Evolutionary conservation across 2,113 vertebrate species (phyloP), one percentile per base, ranked within the genome.

Genomic region (Capreolus pygargus): DNA sequence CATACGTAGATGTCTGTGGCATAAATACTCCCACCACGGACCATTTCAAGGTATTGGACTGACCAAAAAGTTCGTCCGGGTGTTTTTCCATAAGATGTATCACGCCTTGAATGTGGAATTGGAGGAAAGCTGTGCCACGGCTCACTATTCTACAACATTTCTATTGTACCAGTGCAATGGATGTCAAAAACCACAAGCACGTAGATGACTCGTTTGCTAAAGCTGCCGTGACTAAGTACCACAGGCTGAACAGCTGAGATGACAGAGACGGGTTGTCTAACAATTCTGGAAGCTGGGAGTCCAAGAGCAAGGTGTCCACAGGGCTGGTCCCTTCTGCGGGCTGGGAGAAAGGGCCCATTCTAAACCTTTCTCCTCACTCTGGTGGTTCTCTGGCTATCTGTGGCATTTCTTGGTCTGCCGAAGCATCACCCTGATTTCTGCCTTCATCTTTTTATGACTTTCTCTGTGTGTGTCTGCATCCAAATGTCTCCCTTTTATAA

Each of bases 131-230:
- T 5, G 47, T 7, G 6, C 64, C 23, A 3, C 0, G 2, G 36
- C 64, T 81, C 74, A 16, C 5, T 10, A 5, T 1, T 21, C 36
- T 6, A 4, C 0, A 19, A 23, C 9, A 15, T 83, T 50, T 36
- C 70, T 25, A 1, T 5, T 0, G 1, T 1, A 7, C 14, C 47
- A 7, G 3, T 2, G 11, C 0, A 2, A 5, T 9, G 25, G 17
- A 17, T 43, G 58, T 28, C 17, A 7, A 21, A 25, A 28, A 43
- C 76, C 50, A 19, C 36, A 4, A 39, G 27, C 58, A 4, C 28
- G 15, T 0, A 30, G 19, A 11, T 4, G 13, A 17, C 21, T 28
- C 1, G 6, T n/a, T 60, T 21, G 50, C 61, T 13, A 3, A 36
- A 43, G 89, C 52, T 16, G 2, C 76, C 55, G 4, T 11, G 30